Conservation (phyloP, 2,113 vertebrate species). For the Pavo muticus region DNA sequence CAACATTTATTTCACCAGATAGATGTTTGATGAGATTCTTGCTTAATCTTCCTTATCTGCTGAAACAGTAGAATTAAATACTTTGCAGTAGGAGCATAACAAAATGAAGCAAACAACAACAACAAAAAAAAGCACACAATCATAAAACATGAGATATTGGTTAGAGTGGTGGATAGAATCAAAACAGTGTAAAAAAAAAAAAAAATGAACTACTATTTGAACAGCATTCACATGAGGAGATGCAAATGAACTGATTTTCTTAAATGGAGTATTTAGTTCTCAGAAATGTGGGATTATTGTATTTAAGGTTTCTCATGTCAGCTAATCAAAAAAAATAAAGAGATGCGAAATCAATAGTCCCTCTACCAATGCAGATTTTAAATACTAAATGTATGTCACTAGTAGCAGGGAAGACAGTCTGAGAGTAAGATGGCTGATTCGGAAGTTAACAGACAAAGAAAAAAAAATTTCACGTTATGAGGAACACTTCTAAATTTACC, state of each 20-base stretch:
- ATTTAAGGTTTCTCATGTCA: not conserved
- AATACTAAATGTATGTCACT: not conserved
- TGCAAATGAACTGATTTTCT: not conserved
- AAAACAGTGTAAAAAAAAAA: not conserved
- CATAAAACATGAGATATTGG: not conserved
- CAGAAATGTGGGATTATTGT: not conserved
- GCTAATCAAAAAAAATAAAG: not conserved
- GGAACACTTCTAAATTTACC: slow-evolving; percentile 56
- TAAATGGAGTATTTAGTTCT: not conserved
- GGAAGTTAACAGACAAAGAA: slow-evolving; percentile 17
- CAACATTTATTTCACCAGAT: not conserved
- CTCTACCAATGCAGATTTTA: not conserved
- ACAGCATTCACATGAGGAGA: not conserved
- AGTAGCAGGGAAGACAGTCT: not conserved
- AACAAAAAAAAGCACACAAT: accelerated
- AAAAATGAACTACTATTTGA: not conserved
- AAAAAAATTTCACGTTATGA: not conserved
- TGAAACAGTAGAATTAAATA: not conserved
- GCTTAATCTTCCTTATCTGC: not conserved
- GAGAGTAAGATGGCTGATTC: not conserved
- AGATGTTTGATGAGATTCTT: not conserved
- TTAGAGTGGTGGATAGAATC: not conserved
- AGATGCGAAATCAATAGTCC: not conserved
- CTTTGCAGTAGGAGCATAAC: not conserved
- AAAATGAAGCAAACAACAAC: not conserved